These are phyloP conservation scores for Blera fallax DNA, from an alignment of 2,888 invertebrate species.

Conservation along the genomic window DNA sequence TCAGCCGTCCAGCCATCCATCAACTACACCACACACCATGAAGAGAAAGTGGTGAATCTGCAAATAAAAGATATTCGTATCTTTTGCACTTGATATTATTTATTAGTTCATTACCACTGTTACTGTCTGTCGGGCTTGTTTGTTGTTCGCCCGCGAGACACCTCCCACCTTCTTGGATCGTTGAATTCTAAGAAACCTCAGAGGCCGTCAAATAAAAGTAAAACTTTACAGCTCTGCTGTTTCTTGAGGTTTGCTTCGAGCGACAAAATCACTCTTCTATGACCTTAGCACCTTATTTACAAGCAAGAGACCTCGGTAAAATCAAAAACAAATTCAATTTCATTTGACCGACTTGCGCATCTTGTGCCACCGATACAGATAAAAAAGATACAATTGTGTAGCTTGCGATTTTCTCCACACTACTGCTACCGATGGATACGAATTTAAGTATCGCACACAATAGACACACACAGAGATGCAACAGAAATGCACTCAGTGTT, in stretches of 20 bases:
- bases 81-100: slow-evolving; percentile 71
- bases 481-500: slow-evolving; percentile 22
- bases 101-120: slow-evolving; percentile 53
- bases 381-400: background rate
- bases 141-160: background rate
- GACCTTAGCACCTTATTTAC: slow-evolving; percentile 47
- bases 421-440: slow-evolving; percentile 43
- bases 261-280: slow-evolving; percentile 69
- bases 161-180: slow-evolving; percentile 30
- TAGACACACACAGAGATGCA: slow-evolving; percentile 21
- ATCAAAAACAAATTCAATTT: slow-evolving; percentile 57
- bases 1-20: slow-evolving; percentile 4
- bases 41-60: slow-evolving; percentile 65
- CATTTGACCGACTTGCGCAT: slow-evolving; percentile 69
- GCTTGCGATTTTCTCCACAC: slow-evolving; percentile 46
- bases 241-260: slow-evolving; percentile 24
- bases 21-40: slow-evolving; percentile 36
- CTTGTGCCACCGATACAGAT: slow-evolving; percentile 7
- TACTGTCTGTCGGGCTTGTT: background rate
- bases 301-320: background rate
- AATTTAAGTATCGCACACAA: slow-evolving; percentile 35
- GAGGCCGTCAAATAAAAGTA: slow-evolving; percentile 22
- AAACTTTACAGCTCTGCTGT: background rate
- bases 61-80: slow-evolving; percentile 58
- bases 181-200: slow-evolving; percentile 5